Evolutionary conservation across 2,113 vertebrate species (phyloP).

Genomic region (Caretta caretta): DNA sequence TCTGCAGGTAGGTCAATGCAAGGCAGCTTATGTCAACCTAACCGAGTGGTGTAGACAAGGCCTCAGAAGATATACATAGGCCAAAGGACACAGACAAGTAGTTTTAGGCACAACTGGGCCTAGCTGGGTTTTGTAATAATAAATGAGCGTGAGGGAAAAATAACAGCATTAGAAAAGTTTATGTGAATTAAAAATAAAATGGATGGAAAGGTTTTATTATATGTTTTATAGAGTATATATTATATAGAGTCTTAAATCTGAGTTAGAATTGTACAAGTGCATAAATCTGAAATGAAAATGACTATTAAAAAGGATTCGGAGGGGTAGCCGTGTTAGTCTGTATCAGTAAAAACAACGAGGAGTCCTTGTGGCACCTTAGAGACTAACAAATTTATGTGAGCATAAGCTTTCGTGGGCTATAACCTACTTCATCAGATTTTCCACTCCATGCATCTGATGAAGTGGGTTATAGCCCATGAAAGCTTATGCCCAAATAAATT

Average conservation of each 20-base stretch:
- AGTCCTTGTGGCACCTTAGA: too few species aligned
- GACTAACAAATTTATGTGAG: too few species aligned
- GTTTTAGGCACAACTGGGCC: neutral
- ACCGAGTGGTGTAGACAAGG: too few species aligned
- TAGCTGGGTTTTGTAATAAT: slow-evolving; percentile 31
- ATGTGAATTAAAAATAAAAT: neutral
- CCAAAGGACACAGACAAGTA: slow-evolving; percentile 9
- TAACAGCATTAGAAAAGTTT: neutral
- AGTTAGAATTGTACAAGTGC: neutral
- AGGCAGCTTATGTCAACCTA: neutral
- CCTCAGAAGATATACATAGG: slow-evolving; percentile 20
- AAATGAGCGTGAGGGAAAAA: neutral
- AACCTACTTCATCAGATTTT: too few species aligned
- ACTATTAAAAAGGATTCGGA: neutral
- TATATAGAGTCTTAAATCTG: neutral
- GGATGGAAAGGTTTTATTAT: neutral
- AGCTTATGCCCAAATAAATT: too few species aligned
- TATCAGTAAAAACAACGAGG: too few species aligned
- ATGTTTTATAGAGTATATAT: neutral
- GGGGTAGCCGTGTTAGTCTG: too few species aligned
- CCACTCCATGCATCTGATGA: too few species aligned
- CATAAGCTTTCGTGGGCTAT: too few species aligned
- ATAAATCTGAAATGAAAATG: neutral
- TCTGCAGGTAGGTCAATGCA: neutral
- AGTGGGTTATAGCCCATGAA: too few species aligned